Evolutionary conservation across 2,113 vertebrate species (phyloP), one percentile per base, ranked within the genome.

Genomic region (Dicerorhinus sumatrensis): DNA sequence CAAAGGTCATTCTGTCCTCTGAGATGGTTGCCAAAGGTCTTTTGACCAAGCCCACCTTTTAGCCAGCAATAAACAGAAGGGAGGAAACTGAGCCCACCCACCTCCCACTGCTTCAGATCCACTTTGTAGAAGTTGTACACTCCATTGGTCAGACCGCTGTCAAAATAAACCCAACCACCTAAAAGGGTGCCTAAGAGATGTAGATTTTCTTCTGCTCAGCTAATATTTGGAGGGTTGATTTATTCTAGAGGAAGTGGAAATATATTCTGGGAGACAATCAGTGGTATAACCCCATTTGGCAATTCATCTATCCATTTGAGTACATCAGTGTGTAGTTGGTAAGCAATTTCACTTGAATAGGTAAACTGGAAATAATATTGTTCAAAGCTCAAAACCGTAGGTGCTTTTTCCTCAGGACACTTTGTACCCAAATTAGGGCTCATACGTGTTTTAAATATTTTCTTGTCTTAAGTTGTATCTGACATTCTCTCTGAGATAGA

Each of bases 91-190:
- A 6, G 5, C 9, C 31, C 10, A 65, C 0, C 6, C n/a, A 62
- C 21, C 3, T 14, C 6, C 54, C 3, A 20, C 0, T 2, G 1
- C 2, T 51, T 48, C 31, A 25, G 23, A 80, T 18, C 6, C 11
- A 29, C 46, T 8, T 7, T 1, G 1, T 9, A 3, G 81, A 36
- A 65, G 73, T 56, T 63, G 48, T 54, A 16, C 6, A 17, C 6
- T 2, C 1, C 85, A 13, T 9, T 3, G n/a, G 23, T 42, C 21
- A 36, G 9, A 75, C 21, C 2, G 3, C 23, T 12, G 58, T 31
- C 54, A 70, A 70, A 20, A 16, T 11, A 51, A 14, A 31, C 58
- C n/a, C 48, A 69, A 42, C 25, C 31, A 75, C 21, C 8, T 69
- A 56, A 56, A 80, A 72, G 6, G 17, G n/a, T 63, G 25, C 18